These are phyloP conservation scores for Drosophila buzzatii DNA, from an alignment of 2,888 invertebrate genomes.

Conservation along the genomic window DNA sequence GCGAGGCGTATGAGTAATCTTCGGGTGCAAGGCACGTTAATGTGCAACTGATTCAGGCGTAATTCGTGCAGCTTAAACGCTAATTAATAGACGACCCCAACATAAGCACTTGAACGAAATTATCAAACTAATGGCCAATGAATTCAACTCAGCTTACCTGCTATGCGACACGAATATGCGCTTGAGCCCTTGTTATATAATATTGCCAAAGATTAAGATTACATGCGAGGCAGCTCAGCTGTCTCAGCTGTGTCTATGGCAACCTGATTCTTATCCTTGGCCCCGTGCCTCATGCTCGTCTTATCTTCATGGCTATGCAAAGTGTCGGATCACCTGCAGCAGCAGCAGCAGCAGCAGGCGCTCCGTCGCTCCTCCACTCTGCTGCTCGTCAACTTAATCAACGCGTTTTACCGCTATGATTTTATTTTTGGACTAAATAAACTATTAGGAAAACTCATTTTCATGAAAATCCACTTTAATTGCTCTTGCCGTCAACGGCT, in stretches of 20 bases:
- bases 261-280: constrained; percentile 35
- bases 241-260: constrained; percentile 14
- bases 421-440: constrained; percentile 75
- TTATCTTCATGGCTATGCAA: constrained; percentile 26
- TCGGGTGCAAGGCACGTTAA: constrained; percentile 17
- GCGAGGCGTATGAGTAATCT: constrained; percentile 42
- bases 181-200: constrained; percentile 57
- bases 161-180: constrained; percentile 44
- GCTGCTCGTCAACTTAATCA: constrained; percentile 53
- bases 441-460: constrained; percentile 78
- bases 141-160: constrained; percentile 51
- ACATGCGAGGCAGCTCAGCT: constrained; percentile 10
- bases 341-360: constrained; percentile 25
- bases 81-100: constrained; percentile 37
- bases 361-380: not conserved
- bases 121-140: constrained; percentile 62
- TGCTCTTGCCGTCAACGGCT: constrained; percentile 58
- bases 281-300: constrained; percentile 10
- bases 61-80: constrained; percentile 37
- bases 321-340: constrained; percentile 33
- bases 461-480: constrained; percentile 79
- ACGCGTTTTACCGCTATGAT: constrained; percentile 56
- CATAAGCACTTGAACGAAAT: constrained; percentile 50
- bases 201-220: constrained; percentile 45
- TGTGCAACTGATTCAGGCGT: constrained; percentile 20